Percentiles rank a stretch among this genome's conserved stretches.
Evolutionary conservation across 2,888 invertebrate genomes (phyloP).

Genomic region (Andrena praecox): DNA sequence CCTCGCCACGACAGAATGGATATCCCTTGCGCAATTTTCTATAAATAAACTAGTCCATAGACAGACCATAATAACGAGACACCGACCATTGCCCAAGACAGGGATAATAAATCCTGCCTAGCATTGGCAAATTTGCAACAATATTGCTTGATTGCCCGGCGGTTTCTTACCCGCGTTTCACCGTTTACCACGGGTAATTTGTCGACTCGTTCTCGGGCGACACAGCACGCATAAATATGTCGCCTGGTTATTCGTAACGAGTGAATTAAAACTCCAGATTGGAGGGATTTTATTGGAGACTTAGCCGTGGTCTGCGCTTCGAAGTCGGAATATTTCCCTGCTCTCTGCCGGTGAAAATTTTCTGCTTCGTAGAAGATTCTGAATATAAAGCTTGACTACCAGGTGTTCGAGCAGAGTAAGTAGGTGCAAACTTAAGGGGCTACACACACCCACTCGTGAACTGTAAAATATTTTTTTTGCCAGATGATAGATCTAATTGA

Average conservation of each 20-base stretch:
- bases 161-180: slow-evolving; percentile 30
- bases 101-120: slow-evolving; percentile 34
- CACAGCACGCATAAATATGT: slow-evolving; percentile 15
- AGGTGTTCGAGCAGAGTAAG: too few species aligned
- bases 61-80: slow-evolving; percentile 36
- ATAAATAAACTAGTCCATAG: slow-evolving; percentile 69
- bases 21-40: slow-evolving; percentile 68
- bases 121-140: slow-evolving; percentile 43
- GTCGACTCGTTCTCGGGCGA: slow-evolving; percentile 13
- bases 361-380: too few species aligned
- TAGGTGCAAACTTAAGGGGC: too few species aligned
- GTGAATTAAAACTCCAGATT: not conserved
- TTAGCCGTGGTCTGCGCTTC: not conserved
- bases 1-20: slow-evolving; percentile 63
- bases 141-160: slow-evolving; percentile 10
- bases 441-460: too few species aligned
- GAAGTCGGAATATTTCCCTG: not conserved
- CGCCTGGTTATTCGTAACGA: not conserved
- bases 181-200: slow-evolving; percentile 18
- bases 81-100: slow-evolving; percentile 10
- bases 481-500: too few species aligned
- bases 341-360: too few species aligned
- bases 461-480: too few species aligned
- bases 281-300: not conserved
- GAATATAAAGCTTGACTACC: too few species aligned